A percentile compares a stretch with the other conserved stretches of the same genome.
Evolutionary conservation across 2,888 invertebrate genomes (phyloP).

Genomic region (Amiota minor): DNA sequence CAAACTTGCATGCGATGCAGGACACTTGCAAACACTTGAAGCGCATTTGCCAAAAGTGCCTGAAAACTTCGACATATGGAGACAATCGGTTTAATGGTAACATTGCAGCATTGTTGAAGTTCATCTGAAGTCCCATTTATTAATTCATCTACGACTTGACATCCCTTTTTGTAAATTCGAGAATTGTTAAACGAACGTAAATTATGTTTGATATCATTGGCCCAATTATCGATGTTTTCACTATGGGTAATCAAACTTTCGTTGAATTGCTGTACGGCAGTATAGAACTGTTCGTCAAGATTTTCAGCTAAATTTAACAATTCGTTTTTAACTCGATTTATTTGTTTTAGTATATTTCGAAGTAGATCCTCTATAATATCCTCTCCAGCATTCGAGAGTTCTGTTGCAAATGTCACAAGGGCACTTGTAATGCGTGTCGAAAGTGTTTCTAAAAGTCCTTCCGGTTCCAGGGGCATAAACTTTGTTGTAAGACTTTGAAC

Average conservation of each 20-base stretch:
- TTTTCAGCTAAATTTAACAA: slow-evolving; percentile 46
- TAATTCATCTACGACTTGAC: slow-evolving; percentile 58
- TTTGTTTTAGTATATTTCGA: slow-evolving; percentile 39
- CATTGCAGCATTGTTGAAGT: slow-evolving; percentile 61
- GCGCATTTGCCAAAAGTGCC: slow-evolving; percentile 51
- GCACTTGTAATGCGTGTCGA: slow-evolving; percentile 42
- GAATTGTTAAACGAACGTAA: slow-evolving; percentile 53
- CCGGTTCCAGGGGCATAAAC: background rate
- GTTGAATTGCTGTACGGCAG: slow-evolving; percentile 54
- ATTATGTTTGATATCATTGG: slow-evolving; percentile 50
- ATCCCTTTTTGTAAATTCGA: slow-evolving; percentile 50
- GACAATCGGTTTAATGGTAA: slow-evolving; percentile 60
- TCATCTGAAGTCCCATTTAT: slow-evolving; percentile 53
- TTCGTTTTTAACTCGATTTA: slow-evolving; percentile 47
- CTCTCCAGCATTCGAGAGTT: slow-evolving; percentile 47
- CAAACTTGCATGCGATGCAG: slow-evolving; percentile 60
- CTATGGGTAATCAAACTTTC: slow-evolving; percentile 58
- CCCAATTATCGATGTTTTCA: slow-evolving; percentile 55
- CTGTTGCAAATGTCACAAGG: slow-evolving; percentile 45
- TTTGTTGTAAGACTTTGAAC: slow-evolving; percentile 9
- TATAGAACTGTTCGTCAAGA: slow-evolving; percentile 53
- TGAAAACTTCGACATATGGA: slow-evolving; percentile 58
- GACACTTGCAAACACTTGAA: slow-evolving; percentile 54
- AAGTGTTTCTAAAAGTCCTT: slow-evolving; percentile 36
- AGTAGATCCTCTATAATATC: slow-evolving; percentile 45